Conservation (phyloP, 2,113 vertebrate species). For the Chloropsis hardwickii region DNA sequence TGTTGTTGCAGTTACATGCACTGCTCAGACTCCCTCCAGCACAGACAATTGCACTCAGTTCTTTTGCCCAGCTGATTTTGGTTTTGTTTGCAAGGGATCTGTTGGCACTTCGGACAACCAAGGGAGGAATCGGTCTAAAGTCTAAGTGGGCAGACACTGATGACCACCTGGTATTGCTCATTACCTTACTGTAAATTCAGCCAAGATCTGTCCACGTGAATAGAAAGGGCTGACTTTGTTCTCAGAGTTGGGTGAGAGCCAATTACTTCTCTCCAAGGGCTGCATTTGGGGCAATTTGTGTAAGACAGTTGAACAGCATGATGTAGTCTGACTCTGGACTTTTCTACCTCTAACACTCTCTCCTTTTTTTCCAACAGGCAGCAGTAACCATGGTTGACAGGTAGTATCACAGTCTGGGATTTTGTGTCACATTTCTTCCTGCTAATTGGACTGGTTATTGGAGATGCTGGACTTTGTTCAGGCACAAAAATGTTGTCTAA, state of each 20-base stretch:
- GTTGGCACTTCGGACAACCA: neutral
- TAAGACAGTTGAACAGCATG: neutral
- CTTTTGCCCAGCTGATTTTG: neutral
- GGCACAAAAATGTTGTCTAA: neutral
- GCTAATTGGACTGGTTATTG: neutral
- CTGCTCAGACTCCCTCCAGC: neutral
- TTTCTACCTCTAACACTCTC: neutral
- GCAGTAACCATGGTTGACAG: conserved; percentile 84
- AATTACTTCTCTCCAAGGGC: neutral
- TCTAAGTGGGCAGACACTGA: neutral
- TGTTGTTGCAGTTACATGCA: neutral
- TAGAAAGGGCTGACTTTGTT: neutral
- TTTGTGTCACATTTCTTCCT: neutral
- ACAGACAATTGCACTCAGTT: neutral
- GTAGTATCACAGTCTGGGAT: conserved; percentile 69
- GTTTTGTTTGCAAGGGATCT: neutral
- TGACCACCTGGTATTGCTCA: neutral
- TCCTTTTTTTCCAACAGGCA: conserved; percentile 71
- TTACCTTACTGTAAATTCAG: neutral
- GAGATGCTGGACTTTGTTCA: neutral
- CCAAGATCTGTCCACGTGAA: neutral
- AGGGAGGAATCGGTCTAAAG: neutral
- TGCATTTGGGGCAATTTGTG: neutral
- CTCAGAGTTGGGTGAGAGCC: neutral
- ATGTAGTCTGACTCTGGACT: neutral